These are phyloP conservation scores for Eptesicus fuscus DNA, from an alignment of 2,113 vertebrate genomes.

Conservation along the genomic window DNA sequence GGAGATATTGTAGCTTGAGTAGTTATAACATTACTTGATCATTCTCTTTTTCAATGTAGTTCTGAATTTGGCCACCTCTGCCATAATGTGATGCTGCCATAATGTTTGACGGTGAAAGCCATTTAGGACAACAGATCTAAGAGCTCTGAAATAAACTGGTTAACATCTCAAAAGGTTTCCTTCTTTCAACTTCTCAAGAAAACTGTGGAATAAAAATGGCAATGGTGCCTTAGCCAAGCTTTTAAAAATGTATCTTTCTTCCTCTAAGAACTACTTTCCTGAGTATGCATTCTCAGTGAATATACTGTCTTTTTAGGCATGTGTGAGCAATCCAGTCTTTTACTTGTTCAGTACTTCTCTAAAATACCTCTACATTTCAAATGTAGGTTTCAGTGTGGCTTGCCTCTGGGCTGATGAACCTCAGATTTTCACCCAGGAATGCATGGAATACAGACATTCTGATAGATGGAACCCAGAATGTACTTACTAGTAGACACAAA, in stretches of 20 bases:
- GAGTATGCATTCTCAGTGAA: background rate
- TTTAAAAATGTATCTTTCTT: background rate
- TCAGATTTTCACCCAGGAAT: background rate
- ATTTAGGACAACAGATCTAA: background rate
- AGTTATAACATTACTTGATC: background rate
- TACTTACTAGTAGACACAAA: background rate
- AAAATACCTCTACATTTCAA: background rate
- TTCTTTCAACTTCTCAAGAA: background rate
- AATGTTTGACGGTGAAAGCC: background rate
- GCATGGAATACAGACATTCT: background rate
- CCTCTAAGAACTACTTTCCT: background rate
- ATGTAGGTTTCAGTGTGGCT: background rate
- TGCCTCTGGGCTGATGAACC: background rate
- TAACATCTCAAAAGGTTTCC: background rate
- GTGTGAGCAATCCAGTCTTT: background rate
- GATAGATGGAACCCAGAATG: background rate
- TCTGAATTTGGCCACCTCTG: no score
- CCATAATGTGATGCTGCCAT: background rate
- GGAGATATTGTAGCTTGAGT: background rate
- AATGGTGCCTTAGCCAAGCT: background rate
- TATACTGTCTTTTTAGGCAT: background rate
- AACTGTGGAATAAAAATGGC: background rate
- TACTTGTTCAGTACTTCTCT: background rate
- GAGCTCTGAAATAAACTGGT: background rate
- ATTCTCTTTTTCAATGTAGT: background rate